phyloP scores from a whole-genome alignment of 2,113 vertebrate genomes.

The Trachemys scripta region DNA sequence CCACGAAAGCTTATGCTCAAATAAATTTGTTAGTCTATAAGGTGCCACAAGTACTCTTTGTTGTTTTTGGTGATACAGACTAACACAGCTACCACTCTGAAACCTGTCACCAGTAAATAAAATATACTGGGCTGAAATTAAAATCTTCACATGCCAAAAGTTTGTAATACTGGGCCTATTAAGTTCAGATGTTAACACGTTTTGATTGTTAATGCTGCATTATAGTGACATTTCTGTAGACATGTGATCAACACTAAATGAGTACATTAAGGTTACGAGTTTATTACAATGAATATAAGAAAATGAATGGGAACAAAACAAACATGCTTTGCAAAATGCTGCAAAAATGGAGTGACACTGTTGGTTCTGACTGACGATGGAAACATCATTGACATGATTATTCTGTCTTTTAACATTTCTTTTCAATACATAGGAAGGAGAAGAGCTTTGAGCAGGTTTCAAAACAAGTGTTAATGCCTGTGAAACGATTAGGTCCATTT shows the following conservation, averaged over 20 bases:
- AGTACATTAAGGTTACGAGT: neutral
- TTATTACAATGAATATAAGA: neutral
- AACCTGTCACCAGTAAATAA: slow-evolving; percentile 3
- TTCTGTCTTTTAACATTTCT: neutral
- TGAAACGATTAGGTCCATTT: neutral
- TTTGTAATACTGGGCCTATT: neutral
- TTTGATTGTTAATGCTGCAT: neutral
- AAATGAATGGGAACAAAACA: slow-evolving; percentile 41
- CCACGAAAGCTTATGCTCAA: too few species aligned
- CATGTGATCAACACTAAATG: neutral
- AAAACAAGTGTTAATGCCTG: neutral
- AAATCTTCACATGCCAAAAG: slow-evolving; percentile 12
- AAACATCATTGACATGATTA: neutral
- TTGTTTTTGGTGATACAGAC: too few species aligned
- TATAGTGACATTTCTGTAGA: neutral
- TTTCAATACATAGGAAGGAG: neutral
- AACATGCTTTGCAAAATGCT: slow-evolving; percentile 2
- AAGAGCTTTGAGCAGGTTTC: neutral
- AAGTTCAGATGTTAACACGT: neutral
- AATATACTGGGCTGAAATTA: slow-evolving; percentile 45
- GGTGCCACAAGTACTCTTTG: too few species aligned
- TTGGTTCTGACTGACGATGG: neutral
- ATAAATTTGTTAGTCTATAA: too few species aligned
- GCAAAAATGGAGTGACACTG: neutral
- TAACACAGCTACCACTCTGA: too few species aligned